Evolutionary conservation across 2,113 vertebrate genomes (phyloP).

Genomic region (Pavo muticus): DNA sequence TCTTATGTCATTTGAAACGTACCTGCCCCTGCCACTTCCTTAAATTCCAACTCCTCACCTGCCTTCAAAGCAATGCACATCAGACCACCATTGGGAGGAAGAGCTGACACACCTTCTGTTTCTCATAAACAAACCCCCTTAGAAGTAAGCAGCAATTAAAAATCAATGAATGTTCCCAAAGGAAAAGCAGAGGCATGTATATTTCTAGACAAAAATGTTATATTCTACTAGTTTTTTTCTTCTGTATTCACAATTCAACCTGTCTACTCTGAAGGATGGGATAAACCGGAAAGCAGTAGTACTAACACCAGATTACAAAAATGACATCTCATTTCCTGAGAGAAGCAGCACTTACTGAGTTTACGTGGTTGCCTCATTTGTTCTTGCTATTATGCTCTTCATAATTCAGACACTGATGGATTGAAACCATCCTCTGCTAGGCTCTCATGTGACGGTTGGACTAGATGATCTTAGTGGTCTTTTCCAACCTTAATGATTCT

Average conservation of each 20-base stretch:
- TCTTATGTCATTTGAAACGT: background rate
- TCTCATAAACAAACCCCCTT: rapidly evolving
- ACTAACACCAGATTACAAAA: background rate
- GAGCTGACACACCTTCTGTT: rapidly evolving
- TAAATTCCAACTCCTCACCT: background rate
- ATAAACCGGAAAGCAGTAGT: background rate
- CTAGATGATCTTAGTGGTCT: too few relatives aligned
- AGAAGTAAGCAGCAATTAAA: background rate
- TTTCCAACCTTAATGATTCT: too few relatives aligned
- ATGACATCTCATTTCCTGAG: background rate
- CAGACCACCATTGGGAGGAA: too few relatives aligned
- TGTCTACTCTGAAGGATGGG: background rate
- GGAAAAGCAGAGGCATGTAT: background rate
- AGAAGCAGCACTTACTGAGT: background rate
- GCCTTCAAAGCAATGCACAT: background rate
- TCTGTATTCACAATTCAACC: background rate
- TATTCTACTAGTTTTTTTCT: background rate
- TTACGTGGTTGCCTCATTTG: background rate
- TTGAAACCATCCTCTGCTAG: too few relatives aligned
- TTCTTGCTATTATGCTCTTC: background rate
- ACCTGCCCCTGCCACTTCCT: background rate
- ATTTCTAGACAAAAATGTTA: background rate
- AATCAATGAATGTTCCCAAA: too few relatives aligned
- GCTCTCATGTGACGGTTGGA: too few relatives aligned
- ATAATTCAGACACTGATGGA: too few relatives aligned